phyloP scores from a whole-genome alignment of 2,888 invertebrate genomes.

The Lydus trimaculatus region DNA sequence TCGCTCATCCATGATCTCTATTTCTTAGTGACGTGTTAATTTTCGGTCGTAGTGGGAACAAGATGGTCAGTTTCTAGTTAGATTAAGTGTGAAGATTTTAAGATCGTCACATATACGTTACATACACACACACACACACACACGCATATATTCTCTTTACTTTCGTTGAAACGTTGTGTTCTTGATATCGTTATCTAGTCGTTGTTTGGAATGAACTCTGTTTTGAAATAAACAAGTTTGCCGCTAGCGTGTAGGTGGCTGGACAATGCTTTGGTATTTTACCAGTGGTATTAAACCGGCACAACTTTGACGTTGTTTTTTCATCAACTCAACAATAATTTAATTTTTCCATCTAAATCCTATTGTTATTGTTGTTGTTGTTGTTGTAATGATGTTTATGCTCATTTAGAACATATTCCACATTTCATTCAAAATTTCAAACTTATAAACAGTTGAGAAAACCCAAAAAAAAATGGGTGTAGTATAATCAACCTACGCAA shows the following conservation, averaged over 20 bases:
- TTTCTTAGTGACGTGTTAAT: conserved; percentile 28
- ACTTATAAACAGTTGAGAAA: not conserved
- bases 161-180: conserved; percentile 31
- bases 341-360: not conserved
- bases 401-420: too few species aligned
- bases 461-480: not conserved
- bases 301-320: not conserved
- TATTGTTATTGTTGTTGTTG: not conserved
- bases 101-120: conserved; percentile 17
- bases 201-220: conserved; percentile 30
- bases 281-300: conserved; percentile 19
- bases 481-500: conserved; percentile 2
- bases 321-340: not conserved
- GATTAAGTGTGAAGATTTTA: conserved; percentile 26
- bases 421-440: not conserved
- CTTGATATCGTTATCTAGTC: conserved; percentile 33
- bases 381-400: not conserved
- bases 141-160: conserved; percentile 22
- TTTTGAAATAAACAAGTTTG: conserved; percentile 35
- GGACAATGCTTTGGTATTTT: conserved; percentile 34
- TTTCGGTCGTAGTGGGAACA: conserved; percentile 18
- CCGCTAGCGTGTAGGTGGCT: conserved; percentile 33
- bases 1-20: not conserved
- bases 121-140: conserved; percentile 5
- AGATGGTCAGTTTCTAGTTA: not conserved